A percentile compares a stretch with the other conserved stretches of the same genome.
phyloP scores from a whole-genome alignment of 2,888 invertebrate species.

The Heteromurus nitidus region DNA sequence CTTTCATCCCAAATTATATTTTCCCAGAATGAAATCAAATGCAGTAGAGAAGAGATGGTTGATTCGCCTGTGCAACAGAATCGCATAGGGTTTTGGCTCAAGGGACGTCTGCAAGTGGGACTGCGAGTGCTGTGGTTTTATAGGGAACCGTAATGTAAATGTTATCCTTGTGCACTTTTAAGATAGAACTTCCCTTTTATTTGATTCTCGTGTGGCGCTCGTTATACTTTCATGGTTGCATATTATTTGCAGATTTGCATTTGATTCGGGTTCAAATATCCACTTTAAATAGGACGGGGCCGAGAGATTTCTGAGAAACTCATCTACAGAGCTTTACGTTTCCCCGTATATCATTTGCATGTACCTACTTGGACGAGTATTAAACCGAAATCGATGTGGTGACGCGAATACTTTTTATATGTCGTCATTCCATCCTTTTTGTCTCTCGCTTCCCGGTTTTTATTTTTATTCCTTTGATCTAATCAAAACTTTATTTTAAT shows the following conservation, averaged over 20 bases:
- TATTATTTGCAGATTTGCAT: slow-evolving; percentile 24
- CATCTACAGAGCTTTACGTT: background rate
- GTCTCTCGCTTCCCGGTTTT: background rate
- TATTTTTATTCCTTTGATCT: slow-evolving; percentile 14
- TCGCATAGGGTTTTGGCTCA: background rate
- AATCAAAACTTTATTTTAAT: slow-evolving; percentile 19
- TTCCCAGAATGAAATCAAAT: no score
- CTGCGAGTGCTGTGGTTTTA: background rate
- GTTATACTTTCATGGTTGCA: background rate
- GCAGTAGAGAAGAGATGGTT: background rate
- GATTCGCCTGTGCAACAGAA: background rate
- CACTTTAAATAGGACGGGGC: no score
- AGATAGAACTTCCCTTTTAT: background rate
- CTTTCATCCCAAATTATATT: no score
- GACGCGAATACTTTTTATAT: no score
- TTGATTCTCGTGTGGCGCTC: background rate
- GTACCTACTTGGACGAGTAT: no score
- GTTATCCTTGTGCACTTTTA: background rate
- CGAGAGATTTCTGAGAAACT: background rate
- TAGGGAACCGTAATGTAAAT: no score
- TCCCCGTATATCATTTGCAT: no score
- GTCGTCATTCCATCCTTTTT: no score
- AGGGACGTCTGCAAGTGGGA: background rate
- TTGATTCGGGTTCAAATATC: slow-evolving; percentile 11
- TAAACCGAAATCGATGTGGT: no score